These are phyloP conservation scores for Sialia sialis DNA, from an alignment of 2,113 vertebrate species.

Conservation along the genomic window DNA sequence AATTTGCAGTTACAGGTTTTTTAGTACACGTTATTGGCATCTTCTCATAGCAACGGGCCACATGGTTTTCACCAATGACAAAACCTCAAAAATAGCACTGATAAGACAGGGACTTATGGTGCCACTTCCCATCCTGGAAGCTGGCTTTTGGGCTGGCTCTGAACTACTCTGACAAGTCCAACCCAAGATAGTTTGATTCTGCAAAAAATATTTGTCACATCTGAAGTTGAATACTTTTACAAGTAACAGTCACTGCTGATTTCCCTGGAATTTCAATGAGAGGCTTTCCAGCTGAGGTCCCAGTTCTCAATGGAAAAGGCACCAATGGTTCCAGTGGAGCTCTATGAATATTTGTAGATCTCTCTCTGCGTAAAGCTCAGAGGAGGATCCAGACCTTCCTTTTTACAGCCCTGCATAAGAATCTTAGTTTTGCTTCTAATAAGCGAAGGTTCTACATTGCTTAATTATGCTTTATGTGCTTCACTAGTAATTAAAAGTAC, in stretches of 20 bases:
- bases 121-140: neutral
- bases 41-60: neutral
- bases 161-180: neutral
- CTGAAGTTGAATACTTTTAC: neutral
- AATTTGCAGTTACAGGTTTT: neutral
- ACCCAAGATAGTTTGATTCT: neutral
- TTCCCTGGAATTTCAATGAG: neutral
- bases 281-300: neutral
- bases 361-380: neutral
- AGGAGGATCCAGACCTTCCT: neutral
- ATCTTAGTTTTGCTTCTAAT: neutral
- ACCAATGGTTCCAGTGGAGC: neutral
- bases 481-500: neutral
- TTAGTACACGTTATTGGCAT: neutral
- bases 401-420: neutral
- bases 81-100: neutral
- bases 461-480: neutral
- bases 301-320: neutral
- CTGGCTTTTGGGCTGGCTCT: neutral
- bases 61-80: neutral
- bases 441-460: neutral
- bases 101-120: neutral
- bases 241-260: neutral
- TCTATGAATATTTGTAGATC: neutral
- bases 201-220: neutral